Base-by-base conservation (phyloP, 1,140 invertebrate species). In the Lordiphosa stackelbergi region DNA sequence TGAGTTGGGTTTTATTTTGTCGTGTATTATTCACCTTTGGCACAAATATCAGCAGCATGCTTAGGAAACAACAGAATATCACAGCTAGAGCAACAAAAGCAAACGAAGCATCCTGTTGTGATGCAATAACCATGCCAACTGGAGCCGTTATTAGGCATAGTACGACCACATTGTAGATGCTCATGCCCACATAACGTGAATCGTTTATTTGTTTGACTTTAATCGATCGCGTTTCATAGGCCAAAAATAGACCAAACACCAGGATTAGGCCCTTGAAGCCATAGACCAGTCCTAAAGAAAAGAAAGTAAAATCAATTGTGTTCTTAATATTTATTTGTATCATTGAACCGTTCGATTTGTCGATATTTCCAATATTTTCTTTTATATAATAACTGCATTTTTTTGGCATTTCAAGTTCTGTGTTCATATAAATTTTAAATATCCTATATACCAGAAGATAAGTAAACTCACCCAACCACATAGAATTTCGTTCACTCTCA, bases 81-180 rank as follows among this genome's bases (percentile, higher is more conserved):
- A 98, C 97, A 19, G 97, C 95, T 41, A 98, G 89, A 2, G 97
- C 94, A 19, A 98, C 95, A 88, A 99, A 99, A 10, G 96, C 96
- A 88, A 97, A 99, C 63, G 95, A 96, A 8, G 98, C 97, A 88
- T 99, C 96, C 87, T 98, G 96, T 86, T 99, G 97, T 63, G 95
- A 96, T 49, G 95, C 94, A 63, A 99, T 98, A 56, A 99, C 96
- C 90, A 99, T 92, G 8, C 96, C 96, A 35, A 99, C 97, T 0
- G 98, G 98, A 9, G 95, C 97, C 7, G 97, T 99, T 84, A 99
- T 98, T 53, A 99, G 89, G 87, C 97, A 98, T 9, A 99, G 91
- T 19, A 99, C 96, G 53, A 98, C 97, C 43, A 99, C 97, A 89
- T 99, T 99, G 89, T 99, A 99, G 83, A 99, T 99, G 70, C 97